Conservation (phyloP, 1,140 invertebrate species). For the Drosophila hydei region DNA sequence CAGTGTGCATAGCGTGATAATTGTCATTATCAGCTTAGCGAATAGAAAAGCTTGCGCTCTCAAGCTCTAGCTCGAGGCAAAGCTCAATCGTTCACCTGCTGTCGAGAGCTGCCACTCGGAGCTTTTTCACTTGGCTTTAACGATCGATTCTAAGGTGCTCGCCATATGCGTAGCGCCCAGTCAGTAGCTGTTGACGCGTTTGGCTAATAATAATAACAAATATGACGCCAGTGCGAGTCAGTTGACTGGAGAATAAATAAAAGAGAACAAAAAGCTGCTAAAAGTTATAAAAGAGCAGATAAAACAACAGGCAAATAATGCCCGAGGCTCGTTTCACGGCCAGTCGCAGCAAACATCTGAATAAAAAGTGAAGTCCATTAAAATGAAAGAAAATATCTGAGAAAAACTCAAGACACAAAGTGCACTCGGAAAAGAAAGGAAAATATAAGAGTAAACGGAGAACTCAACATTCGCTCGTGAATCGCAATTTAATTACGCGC, state of each 20-base stretch:
- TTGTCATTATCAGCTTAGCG: slow-evolving; percentile 18
- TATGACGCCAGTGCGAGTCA: slow-evolving; percentile 57
- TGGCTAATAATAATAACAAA: slow-evolving; percentile 72
- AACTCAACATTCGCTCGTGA: slow-evolving; percentile 32
- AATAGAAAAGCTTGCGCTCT: slow-evolving; percentile 11
- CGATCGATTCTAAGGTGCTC: slow-evolving; percentile 59
- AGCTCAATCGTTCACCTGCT: slow-evolving; percentile 23
- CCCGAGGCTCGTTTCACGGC: slow-evolving; percentile 54
- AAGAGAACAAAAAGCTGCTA: slow-evolving; percentile 2
- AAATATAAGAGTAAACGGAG: background rate
- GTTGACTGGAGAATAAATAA: slow-evolving; percentile 31
- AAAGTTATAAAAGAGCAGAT: slow-evolving; percentile 28
- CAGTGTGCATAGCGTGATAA: background rate
- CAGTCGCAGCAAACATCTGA: slow-evolving; percentile 16
- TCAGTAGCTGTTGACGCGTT: slow-evolving; percentile 62
- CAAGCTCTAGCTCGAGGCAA: background rate
- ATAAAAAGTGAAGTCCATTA: slow-evolving; percentile 6
- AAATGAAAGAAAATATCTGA: background rate
- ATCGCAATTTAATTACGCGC: slow-evolving; percentile 53
- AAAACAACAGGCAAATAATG: slow-evolving; percentile 14
- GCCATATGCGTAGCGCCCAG: slow-evolving; percentile 54
- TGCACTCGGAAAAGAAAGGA: background rate
- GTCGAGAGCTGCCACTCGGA: slow-evolving; percentile 26
- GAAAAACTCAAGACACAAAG: slow-evolving; percentile 24
- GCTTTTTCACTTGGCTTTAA: slow-evolving; percentile 24